A percentile compares a stretch with the other conserved stretches of the same genome.
Evolutionary conservation across 2,797 vertebrate species (phyloP).

Genomic region (Scyliorhinus canicula): DNA sequence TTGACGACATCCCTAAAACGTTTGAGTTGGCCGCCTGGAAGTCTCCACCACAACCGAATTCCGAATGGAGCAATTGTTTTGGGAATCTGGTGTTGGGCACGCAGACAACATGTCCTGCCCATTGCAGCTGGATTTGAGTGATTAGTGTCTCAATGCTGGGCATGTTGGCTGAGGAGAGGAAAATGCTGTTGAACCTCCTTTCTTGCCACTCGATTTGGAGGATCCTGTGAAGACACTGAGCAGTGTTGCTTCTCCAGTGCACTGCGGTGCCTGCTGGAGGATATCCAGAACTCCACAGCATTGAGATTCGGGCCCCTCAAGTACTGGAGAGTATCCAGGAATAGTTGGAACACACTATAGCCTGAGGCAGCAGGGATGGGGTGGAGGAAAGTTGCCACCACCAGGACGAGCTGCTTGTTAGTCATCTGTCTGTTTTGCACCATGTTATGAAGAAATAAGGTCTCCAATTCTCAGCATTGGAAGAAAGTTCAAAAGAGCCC

Average conservation of each 20-base stretch:
- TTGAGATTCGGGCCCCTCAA: no score
- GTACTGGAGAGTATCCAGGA: not conserved
- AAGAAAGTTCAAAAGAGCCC: not conserved
- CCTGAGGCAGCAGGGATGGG: not conserved
- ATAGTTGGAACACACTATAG: not conserved
- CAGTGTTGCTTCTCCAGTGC: not conserved
- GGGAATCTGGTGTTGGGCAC: not conserved
- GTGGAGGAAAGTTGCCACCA: not conserved
- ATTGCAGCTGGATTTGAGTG: not conserved
- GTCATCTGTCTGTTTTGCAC: not conserved
- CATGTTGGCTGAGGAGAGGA: not conserved
- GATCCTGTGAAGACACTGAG: not conserved
- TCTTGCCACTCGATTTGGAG: not conserved
- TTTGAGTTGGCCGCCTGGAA: no score
- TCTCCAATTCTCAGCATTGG: not conserved
- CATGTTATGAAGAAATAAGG: not conserved
- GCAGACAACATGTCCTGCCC: not conserved
- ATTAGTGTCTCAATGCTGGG: not conserved
- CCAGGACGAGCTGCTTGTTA: not conserved
- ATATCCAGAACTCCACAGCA: not conserved
- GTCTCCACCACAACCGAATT: not conserved
- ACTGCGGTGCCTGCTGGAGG: not conserved
- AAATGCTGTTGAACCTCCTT: not conserved
- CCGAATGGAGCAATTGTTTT: not conserved
- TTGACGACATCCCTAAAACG: not conserved